Conservation (phyloP, 2,888 invertebrate genomes). For the Pycnomerus fuliginosus region DNA sequence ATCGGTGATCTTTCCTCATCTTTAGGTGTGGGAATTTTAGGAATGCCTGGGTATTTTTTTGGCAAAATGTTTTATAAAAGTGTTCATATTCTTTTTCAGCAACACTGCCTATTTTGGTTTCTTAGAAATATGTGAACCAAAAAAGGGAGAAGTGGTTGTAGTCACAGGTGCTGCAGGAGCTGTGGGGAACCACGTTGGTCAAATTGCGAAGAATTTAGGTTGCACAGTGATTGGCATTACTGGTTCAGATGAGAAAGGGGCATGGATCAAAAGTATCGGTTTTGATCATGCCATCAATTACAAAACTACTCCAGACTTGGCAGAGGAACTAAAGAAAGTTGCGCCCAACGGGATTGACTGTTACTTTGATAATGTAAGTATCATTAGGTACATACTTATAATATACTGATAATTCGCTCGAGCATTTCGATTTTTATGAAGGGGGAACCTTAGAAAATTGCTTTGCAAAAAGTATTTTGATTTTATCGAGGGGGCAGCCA, state of each 20-base stretch:
- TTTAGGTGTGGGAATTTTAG: slow-evolving; percentile 59
- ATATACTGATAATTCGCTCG: too few relatives aligned
- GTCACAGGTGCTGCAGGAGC: slow-evolving; percentile 75
- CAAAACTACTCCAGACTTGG: slow-evolving; percentile 59
- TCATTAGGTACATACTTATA: too few relatives aligned
- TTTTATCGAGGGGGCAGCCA: too few relatives aligned
- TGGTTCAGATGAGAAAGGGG: slow-evolving; percentile 69
- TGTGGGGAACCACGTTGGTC: slow-evolving; percentile 74
- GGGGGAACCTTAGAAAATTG: too few relatives aligned
- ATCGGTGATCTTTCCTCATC: slow-evolving; percentile 60
- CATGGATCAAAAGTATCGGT: slow-evolving; percentile 62
- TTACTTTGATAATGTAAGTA: slow-evolving; percentile 76
- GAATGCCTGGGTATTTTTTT: too few relatives aligned
- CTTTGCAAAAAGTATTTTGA: too few relatives aligned
- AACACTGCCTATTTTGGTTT: slow-evolving; percentile 74
- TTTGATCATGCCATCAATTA: slow-evolving; percentile 71
- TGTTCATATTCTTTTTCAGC: slow-evolving; percentile 54
- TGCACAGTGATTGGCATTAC: slow-evolving; percentile 70
- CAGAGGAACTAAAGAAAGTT: slow-evolving; percentile 56
- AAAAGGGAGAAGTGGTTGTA: slow-evolving; percentile 68
- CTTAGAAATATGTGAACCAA: slow-evolving; percentile 66
- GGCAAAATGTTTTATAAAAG: too few relatives aligned
- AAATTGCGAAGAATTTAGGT: slow-evolving; percentile 71
- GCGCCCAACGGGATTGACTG: slow-evolving; percentile 71
- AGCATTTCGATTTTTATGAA: too few relatives aligned